Percentiles rank a stretch among this genome's conserved stretches.
phyloP scores from a whole-genome alignment of 2,113 vertebrate genomes.

The Lates calcarifer region DNA sequence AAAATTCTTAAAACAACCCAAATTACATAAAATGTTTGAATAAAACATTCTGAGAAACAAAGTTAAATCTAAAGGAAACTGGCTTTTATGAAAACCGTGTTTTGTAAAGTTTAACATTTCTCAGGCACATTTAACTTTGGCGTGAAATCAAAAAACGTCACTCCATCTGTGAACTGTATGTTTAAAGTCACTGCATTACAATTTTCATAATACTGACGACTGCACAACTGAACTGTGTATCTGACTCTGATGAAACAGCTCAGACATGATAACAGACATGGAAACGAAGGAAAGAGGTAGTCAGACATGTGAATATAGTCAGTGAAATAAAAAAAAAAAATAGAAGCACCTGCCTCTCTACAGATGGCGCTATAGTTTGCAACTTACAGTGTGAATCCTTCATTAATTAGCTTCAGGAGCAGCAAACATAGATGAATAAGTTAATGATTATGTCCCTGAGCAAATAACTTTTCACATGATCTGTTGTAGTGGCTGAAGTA shows the following conservation, averaged over 20 bases:
- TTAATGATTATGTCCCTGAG: conserved; percentile 45
- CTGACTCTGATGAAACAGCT: not conserved
- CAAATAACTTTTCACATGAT: conserved; percentile 36
- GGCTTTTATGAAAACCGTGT: too few relatives aligned
- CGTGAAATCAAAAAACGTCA: not conserved
- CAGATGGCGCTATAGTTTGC: not conserved
- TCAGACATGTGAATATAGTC: not conserved
- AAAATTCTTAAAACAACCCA: not conserved
- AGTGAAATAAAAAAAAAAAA: not conserved
- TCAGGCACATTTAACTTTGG: conserved; percentile 4
- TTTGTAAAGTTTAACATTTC: not conserved
- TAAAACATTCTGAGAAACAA: not conserved
- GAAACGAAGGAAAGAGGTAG: conserved; percentile 25
- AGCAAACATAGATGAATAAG: not conserved
- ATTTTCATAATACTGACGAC: not conserved
- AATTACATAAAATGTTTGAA: not conserved
- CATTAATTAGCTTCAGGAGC: not conserved
- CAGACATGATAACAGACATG: too few relatives aligned
- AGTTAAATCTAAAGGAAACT: not conserved
- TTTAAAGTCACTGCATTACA: not conserved
- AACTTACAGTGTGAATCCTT: not conserved
- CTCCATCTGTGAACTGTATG: not conserved
- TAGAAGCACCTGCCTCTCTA: not conserved
- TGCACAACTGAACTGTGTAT: not conserved
- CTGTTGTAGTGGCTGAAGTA: conserved; percentile 7